These are phyloP conservation scores for Loriculus beryllinus DNA, from an alignment of 2,797 vertebrate species.

Conservation along the genomic window DNA sequence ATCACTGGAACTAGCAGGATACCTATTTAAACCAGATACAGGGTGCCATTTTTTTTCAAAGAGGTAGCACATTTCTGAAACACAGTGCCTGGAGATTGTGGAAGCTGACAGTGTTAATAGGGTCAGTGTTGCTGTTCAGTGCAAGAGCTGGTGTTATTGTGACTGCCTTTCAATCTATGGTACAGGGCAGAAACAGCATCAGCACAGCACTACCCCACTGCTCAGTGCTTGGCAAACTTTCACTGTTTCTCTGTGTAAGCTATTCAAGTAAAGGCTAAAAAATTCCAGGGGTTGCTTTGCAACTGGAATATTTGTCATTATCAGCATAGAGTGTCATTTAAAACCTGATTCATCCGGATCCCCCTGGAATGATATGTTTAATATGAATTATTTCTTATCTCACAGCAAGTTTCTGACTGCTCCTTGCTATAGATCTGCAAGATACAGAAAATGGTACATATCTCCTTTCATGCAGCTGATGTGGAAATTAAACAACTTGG, in stretches of 20 bases:
- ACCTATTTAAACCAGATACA: neutral
- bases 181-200: neutral
- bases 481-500: constrained; percentile 59
- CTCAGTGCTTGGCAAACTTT: neutral
- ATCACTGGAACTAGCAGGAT: neutral
- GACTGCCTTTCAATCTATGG: neutral
- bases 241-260: neutral
- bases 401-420: constrained; percentile 41
- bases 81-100: neutral
- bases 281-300: constrained; percentile 16
- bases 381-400: constrained; percentile 33
- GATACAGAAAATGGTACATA: constrained; percentile 40
- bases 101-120: neutral
- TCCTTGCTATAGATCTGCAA: constrained; percentile 12
- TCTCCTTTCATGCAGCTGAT: neutral
- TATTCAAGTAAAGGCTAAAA: neutral
- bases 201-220: neutral
- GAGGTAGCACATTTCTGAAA: neutral
- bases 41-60: neutral
- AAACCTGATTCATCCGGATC: constrained; percentile 41
- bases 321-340: constrained; percentile 41
- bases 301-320: constrained; percentile 9
- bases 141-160: neutral
- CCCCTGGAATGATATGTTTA: constrained; percentile 35
- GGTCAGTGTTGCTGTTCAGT: accelerated